Evolutionary conservation across 2,888 invertebrate species (phyloP), one percentile per base, ranked within the genome.

Genomic region (Gryllus longicercus): DNA sequence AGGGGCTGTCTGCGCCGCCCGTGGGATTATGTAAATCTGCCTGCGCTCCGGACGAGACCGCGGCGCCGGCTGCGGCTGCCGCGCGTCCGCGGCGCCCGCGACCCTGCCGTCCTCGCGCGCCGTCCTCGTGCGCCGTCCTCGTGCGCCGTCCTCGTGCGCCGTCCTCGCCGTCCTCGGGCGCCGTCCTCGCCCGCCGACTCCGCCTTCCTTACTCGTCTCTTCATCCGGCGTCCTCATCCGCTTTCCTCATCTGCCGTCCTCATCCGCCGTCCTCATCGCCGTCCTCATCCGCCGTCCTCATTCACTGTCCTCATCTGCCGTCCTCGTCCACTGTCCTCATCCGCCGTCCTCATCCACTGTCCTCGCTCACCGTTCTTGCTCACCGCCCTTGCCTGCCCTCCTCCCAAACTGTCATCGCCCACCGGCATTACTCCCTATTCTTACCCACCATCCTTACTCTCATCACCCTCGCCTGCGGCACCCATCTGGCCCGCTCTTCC

Each of bases 1-100:
- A 18, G 14, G 16, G 63, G 63, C 63, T 63, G 63, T 63, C 63
- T 63, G 63, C 63, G 63, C 63, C 63, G 63, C 63, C 63, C 63
- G 63, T n/a, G 63, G 63, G 63, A 63, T 63, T 63, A 63, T 63
- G 63, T 14, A 63, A 63, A 63, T 63, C n/a, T 63, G n/a, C 63
- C 63, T n/a, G 63, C 63, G 63, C n/a, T n/a, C 63, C 14, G 16
- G 63, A 63, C 63, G 63, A 63, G 11, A 63, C 63, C 16, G n/a
- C 63, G 16, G 63, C 63, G 63, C 63, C 63, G 38, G 38, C 38
- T 38, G 38, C 5, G 38, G 38, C 38, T 38, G 38, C 38, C 5
- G 38, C 38, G 63, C 63, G 63, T n/a, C 63, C 16, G 63, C 63
- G 14, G 10, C 63, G n/a, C 63, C 63, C 14, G 63, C 63, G 16